phyloP scores from a whole-genome alignment of 53 echinoderm and acorn worm genomes.

The Antedon mediterranea region DNA sequence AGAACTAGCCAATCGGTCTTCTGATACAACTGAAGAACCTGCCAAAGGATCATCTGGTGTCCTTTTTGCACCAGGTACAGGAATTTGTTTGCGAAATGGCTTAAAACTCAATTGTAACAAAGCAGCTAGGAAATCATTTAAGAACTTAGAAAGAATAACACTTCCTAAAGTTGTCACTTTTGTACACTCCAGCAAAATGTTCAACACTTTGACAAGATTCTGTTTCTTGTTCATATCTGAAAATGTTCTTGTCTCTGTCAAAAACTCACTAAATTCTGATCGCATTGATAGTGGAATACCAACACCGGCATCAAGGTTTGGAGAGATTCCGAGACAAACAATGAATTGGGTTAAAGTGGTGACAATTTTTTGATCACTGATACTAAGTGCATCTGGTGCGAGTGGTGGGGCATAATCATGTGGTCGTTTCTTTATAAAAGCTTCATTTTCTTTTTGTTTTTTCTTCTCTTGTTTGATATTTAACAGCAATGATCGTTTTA shows the following conservation, averaged over 20 bases:
- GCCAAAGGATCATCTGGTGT: not conserved
- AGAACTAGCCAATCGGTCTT: no score
- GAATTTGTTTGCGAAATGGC: not conserved
- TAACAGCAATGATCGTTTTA: not conserved
- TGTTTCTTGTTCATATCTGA: conserved; percentile 15
- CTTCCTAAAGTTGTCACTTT: conserved; percentile 51
- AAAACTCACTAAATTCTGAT: conserved; percentile 46
- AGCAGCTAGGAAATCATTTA: conserved; percentile 64
- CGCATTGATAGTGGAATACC: conserved; percentile 65
- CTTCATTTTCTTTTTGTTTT: not conserved
- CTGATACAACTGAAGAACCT: not conserved
- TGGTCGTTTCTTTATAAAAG: not conserved
- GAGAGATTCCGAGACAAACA: conserved; percentile 56
- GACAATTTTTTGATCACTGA: conserved; percentile 52
- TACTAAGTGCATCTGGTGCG: conserved; percentile 68
- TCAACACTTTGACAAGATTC: conserved; percentile 32
- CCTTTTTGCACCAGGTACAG: no score
- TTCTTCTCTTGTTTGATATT: not conserved
- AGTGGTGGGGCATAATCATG: conserved; percentile 39
- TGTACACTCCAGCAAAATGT: conserved; percentile 32
- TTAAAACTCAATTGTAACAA: conserved; percentile 38
- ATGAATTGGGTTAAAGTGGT: conserved; percentile 56
- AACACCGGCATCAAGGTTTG: conserved; percentile 56
- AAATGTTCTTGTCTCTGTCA: not conserved
- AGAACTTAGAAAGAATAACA: conserved; percentile 58